A percentile compares a stretch with the other conserved stretches of the same genome.
phyloP scores from a whole-genome alignment of 2,797 vertebrate species.

The Enteromius treurensis region DNA sequence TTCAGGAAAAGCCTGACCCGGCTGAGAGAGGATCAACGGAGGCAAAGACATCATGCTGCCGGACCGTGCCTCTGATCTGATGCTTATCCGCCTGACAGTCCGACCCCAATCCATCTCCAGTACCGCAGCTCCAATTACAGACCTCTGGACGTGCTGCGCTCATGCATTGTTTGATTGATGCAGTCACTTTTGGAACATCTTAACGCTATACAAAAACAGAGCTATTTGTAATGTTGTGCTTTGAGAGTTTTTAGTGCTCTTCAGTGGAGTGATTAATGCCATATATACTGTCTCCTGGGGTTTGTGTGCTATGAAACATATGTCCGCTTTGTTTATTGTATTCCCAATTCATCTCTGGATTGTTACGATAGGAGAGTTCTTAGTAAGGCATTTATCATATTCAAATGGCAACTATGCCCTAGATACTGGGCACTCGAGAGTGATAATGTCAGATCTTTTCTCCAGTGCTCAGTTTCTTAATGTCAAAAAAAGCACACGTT shows the following conservation, averaged over 20 bases:
- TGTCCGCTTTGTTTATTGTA: conserved; percentile 53
- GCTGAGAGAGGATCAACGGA: conserved; percentile 67
- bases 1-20: conserved; percentile 69
- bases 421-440: conserved; percentile 45
- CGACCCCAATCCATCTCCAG: conserved; percentile 54
- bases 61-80: conserved; percentile 66
- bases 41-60: conserved; percentile 66
- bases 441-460: conserved; percentile 47
- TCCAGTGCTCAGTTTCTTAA: conserved; percentile 32
- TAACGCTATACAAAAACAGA: conserved; percentile 1
- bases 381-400: conserved; percentile 56
- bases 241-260: conserved; percentile 32
- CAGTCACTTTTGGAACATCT: conserved; percentile 13
- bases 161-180: conserved; percentile 13
- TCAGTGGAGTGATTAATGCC: conserved; percentile 46
- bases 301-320: conserved; percentile 50
- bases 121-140: conserved; percentile 62
- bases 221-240: conserved; percentile 23
- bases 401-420: conserved; percentile 53
- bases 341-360: conserved; percentile 50
- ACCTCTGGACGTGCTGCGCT: conserved; percentile 31
- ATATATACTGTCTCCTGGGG: conserved; percentile 46
- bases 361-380: conserved; percentile 52
- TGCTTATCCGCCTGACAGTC: conserved; percentile 67
- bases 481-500: conserved; percentile 32